These are phyloP conservation scores for Papilio dardanus DNA, from an alignment of 1,140 invertebrate species.

Conservation along the genomic window DNA sequence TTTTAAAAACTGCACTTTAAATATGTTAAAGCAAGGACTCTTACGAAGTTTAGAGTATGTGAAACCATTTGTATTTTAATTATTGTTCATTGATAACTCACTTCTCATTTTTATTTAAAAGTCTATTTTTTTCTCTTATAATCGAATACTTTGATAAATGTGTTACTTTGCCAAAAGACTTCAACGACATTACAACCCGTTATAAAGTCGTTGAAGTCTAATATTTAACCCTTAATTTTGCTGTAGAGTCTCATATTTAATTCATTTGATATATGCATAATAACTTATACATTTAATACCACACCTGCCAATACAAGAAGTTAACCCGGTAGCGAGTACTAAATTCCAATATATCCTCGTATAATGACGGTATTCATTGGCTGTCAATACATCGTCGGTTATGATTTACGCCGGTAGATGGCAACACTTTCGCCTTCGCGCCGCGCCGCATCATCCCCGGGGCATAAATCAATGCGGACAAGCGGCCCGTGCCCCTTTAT, in stretches of 20 bases:
- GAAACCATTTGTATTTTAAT: no score
- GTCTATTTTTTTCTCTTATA: not conserved
- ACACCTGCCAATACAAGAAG: conserved; percentile 9
- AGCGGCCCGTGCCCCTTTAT: conserved; percentile 58
- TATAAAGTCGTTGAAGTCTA: no score
- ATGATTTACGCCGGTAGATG: conserved; percentile 67
- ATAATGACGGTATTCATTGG: conserved; percentile 72
- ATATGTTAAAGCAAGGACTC: no score
- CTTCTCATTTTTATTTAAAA: no score
- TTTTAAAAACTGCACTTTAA: no score
- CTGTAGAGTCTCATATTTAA: not conserved
- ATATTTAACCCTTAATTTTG: conserved; percentile 36
- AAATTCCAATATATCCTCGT: conserved; percentile 61
- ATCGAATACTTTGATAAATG: not conserved
- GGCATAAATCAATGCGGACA: conserved; percentile 73
- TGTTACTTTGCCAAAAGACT: not conserved
- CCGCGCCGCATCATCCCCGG: conserved; percentile 61
- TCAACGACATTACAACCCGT: not conserved
- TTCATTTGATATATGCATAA: not conserved
- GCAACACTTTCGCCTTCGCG: conserved; percentile 71
- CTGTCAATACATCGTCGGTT: conserved; percentile 74
- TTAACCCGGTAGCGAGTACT: conserved; percentile 27
- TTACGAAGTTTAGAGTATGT: no score
- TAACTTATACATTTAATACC: not conserved
- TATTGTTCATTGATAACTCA: no score